These are phyloP conservation scores for Pipistrellus pipistrellus DNA, from an alignment of 2,797 vertebrate genomes.

Conservation along the genomic window DNA sequence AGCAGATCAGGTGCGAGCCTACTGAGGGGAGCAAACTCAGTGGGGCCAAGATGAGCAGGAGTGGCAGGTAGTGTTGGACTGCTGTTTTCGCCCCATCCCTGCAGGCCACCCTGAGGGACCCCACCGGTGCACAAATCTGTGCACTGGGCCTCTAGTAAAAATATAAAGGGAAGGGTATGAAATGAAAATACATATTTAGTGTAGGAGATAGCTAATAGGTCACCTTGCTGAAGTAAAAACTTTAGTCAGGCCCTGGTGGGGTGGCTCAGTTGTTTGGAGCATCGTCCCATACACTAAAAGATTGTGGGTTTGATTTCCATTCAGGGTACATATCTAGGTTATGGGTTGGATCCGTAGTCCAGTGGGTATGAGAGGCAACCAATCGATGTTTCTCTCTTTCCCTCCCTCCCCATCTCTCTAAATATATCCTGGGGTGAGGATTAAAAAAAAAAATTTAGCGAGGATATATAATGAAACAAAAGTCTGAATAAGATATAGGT, in stretches of 20 bases:
- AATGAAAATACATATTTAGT: neutral
- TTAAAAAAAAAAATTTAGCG: neutral
- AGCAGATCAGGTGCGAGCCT: too few species aligned
- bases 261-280: neutral
- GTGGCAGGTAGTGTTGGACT: too few species aligned
- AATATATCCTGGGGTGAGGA: neutral
- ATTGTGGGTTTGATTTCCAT: neutral
- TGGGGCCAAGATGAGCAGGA: too few species aligned
- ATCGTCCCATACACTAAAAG: neutral
- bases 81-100: too few species aligned
- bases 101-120: too few species aligned
- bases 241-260: neutral
- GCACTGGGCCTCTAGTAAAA: too few species aligned
- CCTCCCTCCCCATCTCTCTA: neutral
- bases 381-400: neutral
- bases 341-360: neutral
- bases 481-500: neutral
- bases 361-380: neutral
- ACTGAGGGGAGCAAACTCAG: too few species aligned
- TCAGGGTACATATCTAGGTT: neutral
- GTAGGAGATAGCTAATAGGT: neutral
- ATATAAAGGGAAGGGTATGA: neutral
- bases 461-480: slow-evolving; percentile 52
- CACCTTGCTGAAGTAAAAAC: slow-evolving; percentile 16
- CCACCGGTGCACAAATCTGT: too few species aligned